These are phyloP conservation scores for Rattus norvegicus DNA, from an alignment of 2,113 vertebrate species.

Conservation along the genomic window DNA sequence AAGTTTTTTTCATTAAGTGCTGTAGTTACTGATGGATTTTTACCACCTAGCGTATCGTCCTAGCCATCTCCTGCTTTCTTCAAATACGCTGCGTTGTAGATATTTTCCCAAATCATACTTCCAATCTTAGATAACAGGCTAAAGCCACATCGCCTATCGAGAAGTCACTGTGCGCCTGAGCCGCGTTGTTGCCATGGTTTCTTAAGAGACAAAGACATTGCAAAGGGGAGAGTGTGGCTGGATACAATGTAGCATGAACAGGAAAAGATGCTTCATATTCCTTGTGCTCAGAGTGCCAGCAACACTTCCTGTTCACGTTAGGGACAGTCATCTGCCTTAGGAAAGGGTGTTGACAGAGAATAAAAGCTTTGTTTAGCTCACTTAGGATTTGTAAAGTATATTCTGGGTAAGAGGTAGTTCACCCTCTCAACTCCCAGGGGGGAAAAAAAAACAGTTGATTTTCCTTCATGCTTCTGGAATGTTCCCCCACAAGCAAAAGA, in stretches of 20 bases:
- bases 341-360: neutral
- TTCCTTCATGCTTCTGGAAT: constrained; percentile 28
- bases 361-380: neutral
- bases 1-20: neutral
- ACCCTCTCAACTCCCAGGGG: neutral
- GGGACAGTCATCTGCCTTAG: neutral
- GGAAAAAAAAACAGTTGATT: neutral
- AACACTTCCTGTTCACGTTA: neutral
- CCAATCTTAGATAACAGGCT: neutral
- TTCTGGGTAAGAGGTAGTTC: constrained; percentile 8
- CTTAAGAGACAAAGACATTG: neutral
- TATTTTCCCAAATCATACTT: constrained; percentile 28
- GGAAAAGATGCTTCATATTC: neutral
- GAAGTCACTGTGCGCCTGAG: neutral
- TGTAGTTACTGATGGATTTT: neutral
- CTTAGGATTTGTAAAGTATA: neutral
- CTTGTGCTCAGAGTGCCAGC: neutral
- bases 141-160: neutral
- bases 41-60: neutral
- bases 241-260: neutral
- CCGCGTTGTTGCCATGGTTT: constrained; percentile 38
- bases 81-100: neutral
- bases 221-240: neutral
- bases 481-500: constrained; percentile 15
- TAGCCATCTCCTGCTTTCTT: neutral